Percentiles rank a stretch among this genome's conserved stretches.
Conservation (phyloP, 2,797 vertebrate species). For the Sebastes diploproa region DNA sequence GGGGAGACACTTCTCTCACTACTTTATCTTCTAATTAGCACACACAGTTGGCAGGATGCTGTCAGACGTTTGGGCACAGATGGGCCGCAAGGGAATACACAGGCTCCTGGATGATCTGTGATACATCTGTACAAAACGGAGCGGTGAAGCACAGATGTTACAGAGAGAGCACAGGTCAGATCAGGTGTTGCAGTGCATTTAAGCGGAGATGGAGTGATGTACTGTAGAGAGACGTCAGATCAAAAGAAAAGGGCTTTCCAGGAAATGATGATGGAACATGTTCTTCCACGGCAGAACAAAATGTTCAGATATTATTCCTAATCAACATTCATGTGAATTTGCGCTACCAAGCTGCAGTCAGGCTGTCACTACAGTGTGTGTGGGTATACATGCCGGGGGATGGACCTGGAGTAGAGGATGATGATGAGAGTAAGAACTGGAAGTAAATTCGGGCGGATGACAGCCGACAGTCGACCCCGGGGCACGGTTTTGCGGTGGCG, state of each 20-base stretch:
- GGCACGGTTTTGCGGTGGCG: not conserved
- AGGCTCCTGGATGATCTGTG: not conserved
- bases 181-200: not conserved
- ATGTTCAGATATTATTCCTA: not conserved
- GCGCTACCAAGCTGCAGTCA: conserved; percentile 15
- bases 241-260: not conserved
- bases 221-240: not conserved
- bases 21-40: conserved; percentile 29
- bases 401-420: not conserved
- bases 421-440: not conserved
- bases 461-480: not conserved
- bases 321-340: conserved; percentile 37
- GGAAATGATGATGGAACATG: not conserved
- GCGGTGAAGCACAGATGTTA: not conserved
- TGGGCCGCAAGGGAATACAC: not conserved
- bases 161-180: not conserved
- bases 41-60: conserved; percentile 8
- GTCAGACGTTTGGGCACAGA: conserved; percentile 12
- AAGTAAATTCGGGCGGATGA: not conserved
- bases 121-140: not conserved
- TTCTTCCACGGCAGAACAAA: conserved; percentile 1
- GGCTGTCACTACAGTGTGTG: conserved; percentile 10
- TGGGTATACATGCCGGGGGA: not conserved
- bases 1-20: not conserved
- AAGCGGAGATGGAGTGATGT: not conserved